These are phyloP conservation scores for Perca flavescens DNA, from an alignment of 2,113 vertebrate species.

Conservation along the genomic window DNA sequence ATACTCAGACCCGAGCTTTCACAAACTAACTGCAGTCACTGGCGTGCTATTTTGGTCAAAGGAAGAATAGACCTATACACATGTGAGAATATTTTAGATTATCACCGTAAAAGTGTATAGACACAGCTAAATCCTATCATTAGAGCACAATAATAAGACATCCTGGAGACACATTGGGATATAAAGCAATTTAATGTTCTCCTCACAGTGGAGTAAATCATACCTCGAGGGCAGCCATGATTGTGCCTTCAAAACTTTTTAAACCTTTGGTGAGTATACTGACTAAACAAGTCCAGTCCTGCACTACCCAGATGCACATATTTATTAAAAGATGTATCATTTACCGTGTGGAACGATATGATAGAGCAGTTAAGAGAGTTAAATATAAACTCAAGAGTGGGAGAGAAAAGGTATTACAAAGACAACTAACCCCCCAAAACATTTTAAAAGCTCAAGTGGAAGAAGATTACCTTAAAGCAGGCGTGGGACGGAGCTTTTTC, in stretches of 20 bases:
- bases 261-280: background rate
- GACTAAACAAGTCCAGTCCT: conserved; percentile 13
- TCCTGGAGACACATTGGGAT: background rate
- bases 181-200: conserved; percentile 8
- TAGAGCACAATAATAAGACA: conserved; percentile 2
- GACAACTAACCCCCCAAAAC: conserved; percentile 58
- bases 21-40: background rate
- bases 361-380: conserved; percentile 13
- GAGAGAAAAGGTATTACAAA: conserved; percentile 67
- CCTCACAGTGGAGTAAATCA: background rate
- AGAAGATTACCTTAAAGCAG: conserved; percentile 83
- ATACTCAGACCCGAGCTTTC: background rate
- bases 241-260: conserved; percentile 7
- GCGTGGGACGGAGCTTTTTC: conserved; percentile 72
- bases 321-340: conserved; percentile 38
- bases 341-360: conserved; percentile 4
- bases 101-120: background rate
- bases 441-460: conserved; percentile 81
- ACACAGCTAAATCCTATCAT: background rate
- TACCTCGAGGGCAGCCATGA: background rate
- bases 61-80: background rate
- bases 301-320: background rate
- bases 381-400: conserved; percentile 55
- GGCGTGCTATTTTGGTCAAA: background rate
- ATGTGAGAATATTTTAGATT: background rate